Percentiles rank a stretch among this genome's conserved stretches.
phyloP scores from a whole-genome alignment of 2,797 vertebrate genomes.

The Hippopotamyrus pictus region DNA sequence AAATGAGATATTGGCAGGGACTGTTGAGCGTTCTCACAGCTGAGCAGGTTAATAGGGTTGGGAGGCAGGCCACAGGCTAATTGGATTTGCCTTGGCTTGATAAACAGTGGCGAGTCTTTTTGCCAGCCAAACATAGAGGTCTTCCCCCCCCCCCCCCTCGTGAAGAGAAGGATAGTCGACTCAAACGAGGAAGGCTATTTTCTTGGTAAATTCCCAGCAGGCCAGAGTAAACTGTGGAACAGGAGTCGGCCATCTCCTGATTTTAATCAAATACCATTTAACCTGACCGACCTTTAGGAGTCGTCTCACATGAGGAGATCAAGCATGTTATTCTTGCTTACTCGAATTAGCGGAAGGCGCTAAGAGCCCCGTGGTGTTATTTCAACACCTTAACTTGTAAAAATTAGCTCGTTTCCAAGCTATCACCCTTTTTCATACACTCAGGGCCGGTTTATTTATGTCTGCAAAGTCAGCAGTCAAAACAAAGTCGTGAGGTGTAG shows the following conservation, averaged over 20 bases:
- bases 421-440: constrained; percentile 38
- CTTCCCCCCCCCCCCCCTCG: constrained; percentile 29
- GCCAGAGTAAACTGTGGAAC: constrained; percentile 46
- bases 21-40: constrained; percentile 82
- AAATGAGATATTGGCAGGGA: constrained; percentile 98
- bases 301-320: constrained; percentile 63
- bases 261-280: constrained; percentile 83
- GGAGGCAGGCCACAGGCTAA: constrained; percentile 90
- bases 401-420: constrained; percentile 45
- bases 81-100: constrained; percentile 95
- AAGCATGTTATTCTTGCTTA: constrained; percentile 52
- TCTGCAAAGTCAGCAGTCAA: constrained; percentile 11
- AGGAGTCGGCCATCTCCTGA: constrained; percentile 70
- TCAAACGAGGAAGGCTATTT: constrained; percentile 57
- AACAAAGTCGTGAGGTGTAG: background rate
- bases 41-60: constrained; percentile 95
- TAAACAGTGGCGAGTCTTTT: constrained; percentile 82
- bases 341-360: constrained; percentile 46
- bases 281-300: constrained; percentile 66
- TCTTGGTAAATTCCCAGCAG: constrained; percentile 63
- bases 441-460: constrained; percentile 38
- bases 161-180: constrained; percentile 37
- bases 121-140: constrained; percentile 59
- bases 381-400: constrained; percentile 44
- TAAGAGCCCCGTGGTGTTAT: constrained; percentile 44